These are phyloP conservation scores for Ptychodera flava DNA, from an alignment of 35 echinoderm and acorn worm species.

Conservation along the genomic window DNA sequence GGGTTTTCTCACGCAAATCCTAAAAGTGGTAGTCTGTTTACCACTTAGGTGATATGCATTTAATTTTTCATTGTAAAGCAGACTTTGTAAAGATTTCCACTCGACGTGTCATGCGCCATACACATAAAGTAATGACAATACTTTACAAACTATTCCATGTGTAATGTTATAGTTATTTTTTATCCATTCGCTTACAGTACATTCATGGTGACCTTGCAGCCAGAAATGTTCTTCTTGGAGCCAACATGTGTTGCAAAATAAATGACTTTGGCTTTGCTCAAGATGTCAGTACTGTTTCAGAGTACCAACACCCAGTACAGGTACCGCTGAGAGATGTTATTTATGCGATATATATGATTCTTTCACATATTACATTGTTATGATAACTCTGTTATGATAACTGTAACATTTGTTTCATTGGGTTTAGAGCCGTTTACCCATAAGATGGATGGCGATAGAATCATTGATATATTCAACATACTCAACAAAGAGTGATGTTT, in stretches of 20 bases:
- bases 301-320: constrained; percentile 1
- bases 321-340: neutral
- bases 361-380: too few relatives aligned
- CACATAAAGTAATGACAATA: too few relatives aligned
- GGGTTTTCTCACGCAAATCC: too few relatives aligned
- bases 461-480: constrained; percentile 9
- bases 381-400: too few relatives aligned
- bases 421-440: constrained; percentile 5
- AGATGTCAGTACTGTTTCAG: neutral
- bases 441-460: constrained; percentile 24
- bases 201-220: constrained; percentile 20
- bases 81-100: too few relatives aligned
- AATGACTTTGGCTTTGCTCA: constrained; percentile 4
- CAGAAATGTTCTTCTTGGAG: constrained; percentile 6
- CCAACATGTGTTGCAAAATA: constrained; percentile 5
- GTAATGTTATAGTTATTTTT: too few relatives aligned
- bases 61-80: too few relatives aligned
- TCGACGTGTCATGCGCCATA: too few relatives aligned
- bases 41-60: too few relatives aligned
- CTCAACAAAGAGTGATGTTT: constrained; percentile 10
- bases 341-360: neutral
- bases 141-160: too few relatives aligned
- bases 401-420: too few relatives aligned
- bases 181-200: neutral
- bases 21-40: too few relatives aligned